Percentiles rank a stretch among this genome's conserved stretches.
Evolutionary conservation across 2,113 vertebrate genomes (phyloP).

Genomic region (Ranitomeya variabilis): DNA sequence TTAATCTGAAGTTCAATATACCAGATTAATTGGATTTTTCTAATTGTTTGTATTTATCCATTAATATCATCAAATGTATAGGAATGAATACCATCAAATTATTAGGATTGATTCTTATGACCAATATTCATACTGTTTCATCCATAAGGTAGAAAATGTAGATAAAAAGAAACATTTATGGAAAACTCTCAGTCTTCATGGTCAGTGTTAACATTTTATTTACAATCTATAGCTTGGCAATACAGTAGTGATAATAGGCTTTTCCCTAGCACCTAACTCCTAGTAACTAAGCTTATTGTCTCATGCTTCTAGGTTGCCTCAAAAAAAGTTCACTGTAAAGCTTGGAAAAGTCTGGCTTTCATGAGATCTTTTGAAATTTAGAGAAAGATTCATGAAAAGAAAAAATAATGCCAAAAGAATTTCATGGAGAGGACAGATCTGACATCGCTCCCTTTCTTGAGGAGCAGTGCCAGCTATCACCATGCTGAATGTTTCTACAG

Average conservation of each 20-base stretch:
- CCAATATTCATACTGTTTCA: neutral
- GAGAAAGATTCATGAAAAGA: conserved; percentile 67
- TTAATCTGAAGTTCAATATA: no score
- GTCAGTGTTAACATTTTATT: neutral
- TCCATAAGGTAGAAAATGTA: neutral
- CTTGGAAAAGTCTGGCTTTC: conserved; percentile 68
- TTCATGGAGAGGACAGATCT: conserved; percentile 76
- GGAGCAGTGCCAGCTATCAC: conserved; percentile 57
- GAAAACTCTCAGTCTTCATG: neutral
- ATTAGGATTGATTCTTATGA: no score
- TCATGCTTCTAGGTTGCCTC: conserved; percentile 68
- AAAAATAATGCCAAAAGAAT: conserved; percentile 75
- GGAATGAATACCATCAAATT: no score
- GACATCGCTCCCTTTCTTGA: conserved; percentile 62
- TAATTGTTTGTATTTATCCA: no score
- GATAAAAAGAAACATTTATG: neutral
- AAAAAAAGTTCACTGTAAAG: conserved; percentile 68
- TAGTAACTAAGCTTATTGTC: conserved; percentile 69
- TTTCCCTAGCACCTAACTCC: conserved; percentile 45
- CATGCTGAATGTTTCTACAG: conserved; percentile 61
- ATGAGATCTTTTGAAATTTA: conserved; percentile 70
- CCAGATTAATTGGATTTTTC: no score
- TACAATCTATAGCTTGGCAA: conserved; percentile 15
- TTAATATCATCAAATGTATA: no score
- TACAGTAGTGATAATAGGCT: conserved; percentile 52